A percentile compares a stretch with the other conserved stretches of the same genome.
Evolutionary conservation across 2,797 vertebrate species (phyloP).

Genomic region (Aselliscus stoliczkanus): DNA sequence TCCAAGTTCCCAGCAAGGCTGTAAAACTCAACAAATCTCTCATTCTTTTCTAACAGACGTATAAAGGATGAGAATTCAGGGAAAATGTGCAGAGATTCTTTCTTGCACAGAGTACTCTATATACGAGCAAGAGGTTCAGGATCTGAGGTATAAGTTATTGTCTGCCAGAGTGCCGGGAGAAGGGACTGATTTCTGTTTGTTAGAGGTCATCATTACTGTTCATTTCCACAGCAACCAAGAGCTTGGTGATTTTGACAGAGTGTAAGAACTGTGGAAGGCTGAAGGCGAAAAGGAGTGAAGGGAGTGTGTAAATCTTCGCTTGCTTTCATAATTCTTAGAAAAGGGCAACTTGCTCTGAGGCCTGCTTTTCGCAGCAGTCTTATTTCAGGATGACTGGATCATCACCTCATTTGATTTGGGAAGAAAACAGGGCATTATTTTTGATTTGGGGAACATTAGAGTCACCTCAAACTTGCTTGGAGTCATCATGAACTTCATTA

Average conservation of each 20-base stretch:
- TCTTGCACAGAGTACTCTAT: background rate
- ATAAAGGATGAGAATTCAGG: slow-evolving; percentile 24
- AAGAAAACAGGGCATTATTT: slow-evolving; percentile 32
- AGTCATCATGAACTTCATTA: slow-evolving; percentile 3
- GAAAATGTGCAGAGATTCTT: background rate
- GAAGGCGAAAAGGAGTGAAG: slow-evolving; percentile 54
- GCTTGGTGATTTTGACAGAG: slow-evolving; percentile 49
- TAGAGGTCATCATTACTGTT: slow-evolving; percentile 60
- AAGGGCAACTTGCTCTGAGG: slow-evolving; percentile 52
- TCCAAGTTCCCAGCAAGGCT: background rate
- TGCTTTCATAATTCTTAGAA: slow-evolving; percentile 53
- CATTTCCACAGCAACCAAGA: slow-evolving; percentile 57
- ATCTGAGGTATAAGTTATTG: slow-evolving; percentile 23
- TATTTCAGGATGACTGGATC: slow-evolving; percentile 63
- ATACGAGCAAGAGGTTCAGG: background rate
- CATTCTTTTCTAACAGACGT: slow-evolving; percentile 47
- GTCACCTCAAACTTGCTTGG: slow-evolving; percentile 4
- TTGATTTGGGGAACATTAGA: slow-evolving; percentile 30
- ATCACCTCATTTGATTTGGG: slow-evolving; percentile 54
- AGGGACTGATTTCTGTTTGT: slow-evolving; percentile 44
- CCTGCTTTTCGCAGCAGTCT: slow-evolving; percentile 23
- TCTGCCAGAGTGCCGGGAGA: background rate
- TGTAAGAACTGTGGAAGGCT: background rate
- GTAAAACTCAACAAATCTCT: slow-evolving; percentile 43
- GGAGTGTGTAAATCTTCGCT: slow-evolving; percentile 28